These are phyloP conservation scores for Serrognathus titanus DNA, from an alignment of 2,888 invertebrate genomes.

Conservation along the genomic window DNA sequence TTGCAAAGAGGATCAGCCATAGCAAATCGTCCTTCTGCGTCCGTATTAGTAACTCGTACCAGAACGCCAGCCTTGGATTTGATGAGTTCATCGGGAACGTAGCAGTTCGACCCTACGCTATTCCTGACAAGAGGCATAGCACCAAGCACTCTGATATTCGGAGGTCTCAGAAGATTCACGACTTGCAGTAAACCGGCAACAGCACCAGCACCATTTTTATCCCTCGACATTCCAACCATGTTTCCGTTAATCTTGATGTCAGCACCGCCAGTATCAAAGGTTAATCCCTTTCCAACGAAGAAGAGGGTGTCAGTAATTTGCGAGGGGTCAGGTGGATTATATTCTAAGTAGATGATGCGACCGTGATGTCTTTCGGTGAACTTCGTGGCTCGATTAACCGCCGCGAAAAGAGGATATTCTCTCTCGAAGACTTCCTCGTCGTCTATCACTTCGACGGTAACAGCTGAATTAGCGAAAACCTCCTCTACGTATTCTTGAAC, in stretches of 20 bases:
- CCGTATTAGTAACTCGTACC: slow-evolving; percentile 88
- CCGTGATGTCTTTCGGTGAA: slow-evolving; percentile 65
- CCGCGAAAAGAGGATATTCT: slow-evolving; percentile 80
- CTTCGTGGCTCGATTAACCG: slow-evolving; percentile 76
- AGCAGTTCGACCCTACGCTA: slow-evolving; percentile 82
- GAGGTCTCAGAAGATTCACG: slow-evolving; percentile 59
- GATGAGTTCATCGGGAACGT: slow-evolving; percentile 89
- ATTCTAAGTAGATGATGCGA: slow-evolving; percentile 79
- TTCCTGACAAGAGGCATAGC: slow-evolving; percentile 86
- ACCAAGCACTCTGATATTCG: slow-evolving; percentile 73
- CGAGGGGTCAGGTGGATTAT: slow-evolving; percentile 57
- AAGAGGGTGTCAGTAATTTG: slow-evolving; percentile 68
- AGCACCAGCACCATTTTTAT: slow-evolving; percentile 93
- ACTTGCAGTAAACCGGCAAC: slow-evolving; percentile 91
- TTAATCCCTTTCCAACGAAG: slow-evolving; percentile 91
- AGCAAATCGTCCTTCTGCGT: slow-evolving; percentile 92
- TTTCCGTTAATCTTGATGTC: slow-evolving; percentile 76
- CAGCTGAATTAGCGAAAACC: slow-evolving; percentile 59
- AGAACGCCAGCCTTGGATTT: slow-evolving; percentile 77
- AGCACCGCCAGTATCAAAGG: slow-evolving; percentile 82
- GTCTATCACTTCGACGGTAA: slow-evolving; percentile 62
- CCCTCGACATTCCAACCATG: slow-evolving; percentile 90
- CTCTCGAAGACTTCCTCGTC: slow-evolving; percentile 58
- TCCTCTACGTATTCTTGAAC: slow-evolving; percentile 71
- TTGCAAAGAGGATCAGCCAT: slow-evolving; percentile 86